Conservation (phyloP, 2,797 vertebrate species). For the Spea hammondii region DNA sequence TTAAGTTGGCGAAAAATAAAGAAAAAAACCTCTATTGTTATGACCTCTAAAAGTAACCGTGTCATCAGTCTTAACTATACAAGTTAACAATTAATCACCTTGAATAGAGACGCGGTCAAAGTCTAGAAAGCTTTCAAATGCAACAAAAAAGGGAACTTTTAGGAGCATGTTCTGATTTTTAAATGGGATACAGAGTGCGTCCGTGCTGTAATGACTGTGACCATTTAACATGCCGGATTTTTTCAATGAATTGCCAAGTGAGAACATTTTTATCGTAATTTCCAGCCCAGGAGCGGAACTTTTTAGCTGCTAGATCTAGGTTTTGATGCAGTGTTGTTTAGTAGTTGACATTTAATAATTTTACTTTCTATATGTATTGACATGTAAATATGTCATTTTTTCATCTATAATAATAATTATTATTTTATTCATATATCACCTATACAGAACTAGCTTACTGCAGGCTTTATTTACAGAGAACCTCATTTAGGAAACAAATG, state of each 20-base stretch:
- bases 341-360: too few species aligned
- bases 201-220: constrained; percentile 14
- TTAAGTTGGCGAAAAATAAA: neutral
- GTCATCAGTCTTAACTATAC: constrained; percentile 33
- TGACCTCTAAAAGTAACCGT: constrained; percentile 20
- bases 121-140: constrained; percentile 6
- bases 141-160: constrained; percentile 11
- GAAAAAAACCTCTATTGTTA: constrained; percentile 9
- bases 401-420: too few species aligned
- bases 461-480: too few species aligned
- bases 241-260: neutral
- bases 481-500: neutral
- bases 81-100: constrained; percentile 35
- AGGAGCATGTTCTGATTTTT: constrained; percentile 17
- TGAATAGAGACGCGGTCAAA: constrained; percentile 15
- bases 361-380: too few species aligned
- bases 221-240: neutral
- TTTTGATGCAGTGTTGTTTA: too few species aligned
- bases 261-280: neutral
- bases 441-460: too few species aligned
- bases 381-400: too few species aligned
- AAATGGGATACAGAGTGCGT: constrained; percentile 3
- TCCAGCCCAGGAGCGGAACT: too few species aligned
- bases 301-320: too few species aligned
- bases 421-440: too few species aligned